Evolutionary conservation across 2,113 vertebrate species (phyloP), one percentile per base, ranked within the genome.

Genomic region (Cromileptes altivelis): DNA sequence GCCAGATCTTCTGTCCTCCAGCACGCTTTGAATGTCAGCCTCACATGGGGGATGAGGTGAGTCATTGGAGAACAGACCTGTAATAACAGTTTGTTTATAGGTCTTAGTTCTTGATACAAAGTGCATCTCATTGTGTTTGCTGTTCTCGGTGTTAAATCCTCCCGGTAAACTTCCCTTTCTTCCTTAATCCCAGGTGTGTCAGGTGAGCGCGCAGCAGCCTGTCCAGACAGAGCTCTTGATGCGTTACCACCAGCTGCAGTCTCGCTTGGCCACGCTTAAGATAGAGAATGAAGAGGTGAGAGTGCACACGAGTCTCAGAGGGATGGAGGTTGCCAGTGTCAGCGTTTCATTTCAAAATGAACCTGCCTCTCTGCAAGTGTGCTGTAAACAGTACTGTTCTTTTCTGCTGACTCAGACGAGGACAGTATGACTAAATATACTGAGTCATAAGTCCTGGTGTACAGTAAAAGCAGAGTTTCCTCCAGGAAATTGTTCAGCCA

Each of bases 281-380:
- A 99, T 99, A 60, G 98, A 99, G 93, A 99, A 99, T 0, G 98
- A 99, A 80, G 98, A 99, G 97, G 98, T 99, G 90, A 96, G 92
- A 25, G 45, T 61, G 42, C 76, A 33, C 55, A 55, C 42, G 12
- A 27, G 58, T 70, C 62, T 64, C 10, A 49, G 40, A 50, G 50
- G 37, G 56, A 1, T 55, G 47, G 52, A 61, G 57, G n/a, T 18
- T 42, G 55, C 47, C 17, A 9, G 23, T 68, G 70, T 81, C 76
- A 55, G 85, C 17, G 1, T 45, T 78, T 68, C 5, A 60, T 72
- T 81, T 71, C 5, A 60, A 23, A 56, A 57, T 8, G 17, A 72
- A 49, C 27, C 57, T 30, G 57, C 42, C 7, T 67, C 30, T 21
- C 56, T 69, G 19, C 18, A 18, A 74, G 45, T n/a, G 58, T 60